Evolutionary conservation across 2,113 vertebrate genomes (phyloP).

Genomic region (Beaufortia kweichowensis): DNA sequence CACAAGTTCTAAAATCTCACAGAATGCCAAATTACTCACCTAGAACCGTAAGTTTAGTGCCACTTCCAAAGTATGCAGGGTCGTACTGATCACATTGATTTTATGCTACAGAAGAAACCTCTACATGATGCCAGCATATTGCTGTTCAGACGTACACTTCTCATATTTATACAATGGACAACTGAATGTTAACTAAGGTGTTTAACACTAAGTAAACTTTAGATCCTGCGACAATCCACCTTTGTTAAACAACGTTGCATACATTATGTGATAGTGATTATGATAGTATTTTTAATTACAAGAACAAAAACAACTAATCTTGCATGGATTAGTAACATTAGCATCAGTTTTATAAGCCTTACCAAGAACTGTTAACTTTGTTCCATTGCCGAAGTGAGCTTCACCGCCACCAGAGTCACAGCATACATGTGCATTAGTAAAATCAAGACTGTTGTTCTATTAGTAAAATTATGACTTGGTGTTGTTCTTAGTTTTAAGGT

Average conservation of each 20-base stretch:
- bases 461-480: too few relatives aligned
- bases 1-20: too few relatives aligned
- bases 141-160: not conserved
- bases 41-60: conserved; percentile 77
- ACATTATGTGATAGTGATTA: not conserved
- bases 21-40: conserved; percentile 43
- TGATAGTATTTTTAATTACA: not conserved
- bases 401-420: conserved; percentile 38
- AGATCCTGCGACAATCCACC: too few relatives aligned
- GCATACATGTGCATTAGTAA: not conserved
- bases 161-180: not conserved
- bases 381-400: conserved; percentile 56
- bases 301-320: not conserved
- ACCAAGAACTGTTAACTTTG: conserved; percentile 61
- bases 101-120: conserved; percentile 66
- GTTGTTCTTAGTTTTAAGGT: not conserved
- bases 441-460: conserved; percentile 1
- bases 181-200: not conserved
- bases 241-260: not conserved
- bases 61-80: conserved; percentile 71
- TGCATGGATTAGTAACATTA: not conserved
- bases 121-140: not conserved
- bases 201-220: not conserved
- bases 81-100: conserved; percentile 70
- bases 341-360: conserved; percentile 35